These are phyloP conservation scores for Cacatua alba DNA, from an alignment of 2,113 vertebrate genomes.

Conservation along the genomic window DNA sequence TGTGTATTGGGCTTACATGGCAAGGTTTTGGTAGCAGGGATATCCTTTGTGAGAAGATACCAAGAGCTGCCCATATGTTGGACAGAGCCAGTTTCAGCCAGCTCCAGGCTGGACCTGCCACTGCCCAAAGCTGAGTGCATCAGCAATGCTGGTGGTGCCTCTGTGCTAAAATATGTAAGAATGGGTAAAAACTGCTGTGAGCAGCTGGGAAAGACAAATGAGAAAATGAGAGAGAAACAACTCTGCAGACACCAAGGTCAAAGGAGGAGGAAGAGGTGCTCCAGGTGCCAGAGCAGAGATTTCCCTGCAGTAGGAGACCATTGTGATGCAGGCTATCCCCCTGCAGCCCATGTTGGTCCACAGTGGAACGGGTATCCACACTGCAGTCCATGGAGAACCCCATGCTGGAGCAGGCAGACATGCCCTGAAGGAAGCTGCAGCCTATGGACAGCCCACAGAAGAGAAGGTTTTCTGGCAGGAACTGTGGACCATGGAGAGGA, in stretches of 20 bases:
- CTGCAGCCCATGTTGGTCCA: neutral
- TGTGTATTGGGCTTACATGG: neutral
- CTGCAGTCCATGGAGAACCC: neutral
- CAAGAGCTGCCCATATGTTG: neutral
- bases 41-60: neutral
- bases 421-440: neutral
- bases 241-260: neutral
- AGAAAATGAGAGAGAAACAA: neutral
- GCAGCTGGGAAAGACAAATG: neutral
- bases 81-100: neutral
- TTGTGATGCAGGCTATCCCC: neutral
- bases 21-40: neutral
- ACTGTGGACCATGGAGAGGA: neutral
- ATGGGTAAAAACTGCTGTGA: neutral
- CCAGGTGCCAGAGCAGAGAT: rapidly evolving
- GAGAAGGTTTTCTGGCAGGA: neutral
- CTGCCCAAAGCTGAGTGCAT: neutral
- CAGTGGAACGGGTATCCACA: neutral
- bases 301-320: neutral
- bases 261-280: neutral
- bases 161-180: neutral
- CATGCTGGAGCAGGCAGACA: neutral
- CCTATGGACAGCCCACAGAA: neutral
- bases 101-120: neutral
- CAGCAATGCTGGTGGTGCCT: neutral